A percentile compares a stretch with the other conserved stretches of the same genome.
These are phyloP conservation scores for Dicrurus megarhynchus DNA, from an alignment of 2,113 vertebrate genomes.

Conservation along the genomic window DNA sequence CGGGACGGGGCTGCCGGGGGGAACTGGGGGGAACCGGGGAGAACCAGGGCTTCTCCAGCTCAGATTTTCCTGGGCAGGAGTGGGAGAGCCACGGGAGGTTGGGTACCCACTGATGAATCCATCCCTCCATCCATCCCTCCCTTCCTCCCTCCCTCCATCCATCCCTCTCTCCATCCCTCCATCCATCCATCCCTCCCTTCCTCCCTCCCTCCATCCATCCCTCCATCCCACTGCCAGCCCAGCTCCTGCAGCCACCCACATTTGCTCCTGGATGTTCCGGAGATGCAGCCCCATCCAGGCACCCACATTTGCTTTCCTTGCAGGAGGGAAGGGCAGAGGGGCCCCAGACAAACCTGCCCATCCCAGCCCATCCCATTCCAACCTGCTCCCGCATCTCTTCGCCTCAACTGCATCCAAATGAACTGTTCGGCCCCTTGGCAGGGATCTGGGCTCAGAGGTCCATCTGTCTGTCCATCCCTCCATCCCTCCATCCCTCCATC, in stretches of 20 bases:
- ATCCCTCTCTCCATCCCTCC: neutral
- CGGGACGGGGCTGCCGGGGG: neutral
- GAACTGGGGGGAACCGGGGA: neutral
- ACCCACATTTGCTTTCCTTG: neutral
- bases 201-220: too few relatives aligned
- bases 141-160: neutral
- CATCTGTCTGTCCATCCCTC: neutral
- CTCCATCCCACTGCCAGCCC: neutral
- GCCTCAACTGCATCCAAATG: fast-evolving
- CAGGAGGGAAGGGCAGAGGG: neutral
- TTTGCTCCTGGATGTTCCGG: neutral
- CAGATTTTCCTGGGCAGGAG: fast-evolving
- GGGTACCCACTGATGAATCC: neutral
- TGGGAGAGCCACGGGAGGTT: fast-evolving
- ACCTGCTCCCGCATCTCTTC: neutral
- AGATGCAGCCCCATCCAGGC: neutral
- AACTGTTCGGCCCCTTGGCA: neutral
- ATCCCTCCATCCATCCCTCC: neutral
- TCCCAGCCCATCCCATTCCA: neutral
- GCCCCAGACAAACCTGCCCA: neutral
- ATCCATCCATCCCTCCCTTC: neutral
- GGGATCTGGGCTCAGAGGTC: neutral
- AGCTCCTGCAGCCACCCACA: fast-evolving
- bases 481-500: neutral
- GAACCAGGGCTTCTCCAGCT: neutral